Evolutionary conservation across 2,113 vertebrate species (phyloP).

Genomic region (Esox niger): DNA sequence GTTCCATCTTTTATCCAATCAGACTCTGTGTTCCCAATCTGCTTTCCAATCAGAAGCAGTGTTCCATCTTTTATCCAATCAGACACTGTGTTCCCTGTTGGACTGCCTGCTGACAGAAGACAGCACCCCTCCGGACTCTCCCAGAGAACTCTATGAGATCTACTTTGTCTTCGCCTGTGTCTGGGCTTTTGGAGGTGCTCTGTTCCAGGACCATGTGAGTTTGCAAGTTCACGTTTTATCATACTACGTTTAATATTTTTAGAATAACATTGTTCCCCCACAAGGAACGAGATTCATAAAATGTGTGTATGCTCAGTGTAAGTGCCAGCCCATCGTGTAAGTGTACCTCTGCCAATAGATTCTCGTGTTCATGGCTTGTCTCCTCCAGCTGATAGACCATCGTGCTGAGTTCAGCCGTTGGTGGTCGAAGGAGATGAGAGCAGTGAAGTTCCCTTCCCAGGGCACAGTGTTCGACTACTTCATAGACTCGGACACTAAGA

Average conservation of each 20-base stretch:
- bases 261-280: too few species aligned
- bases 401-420: conserved; percentile 81
- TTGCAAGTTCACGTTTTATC: too few species aligned
- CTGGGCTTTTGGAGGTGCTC: conserved; percentile 79
- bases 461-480: conserved; percentile 86
- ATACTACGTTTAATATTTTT: too few species aligned
- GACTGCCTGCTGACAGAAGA: conserved; percentile 77
- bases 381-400: conserved; percentile 76
- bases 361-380: too few species aligned
- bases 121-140: conserved; percentile 80
- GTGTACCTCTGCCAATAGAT: background rate
- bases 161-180: conserved; percentile 81
- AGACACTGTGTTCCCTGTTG: conserved; percentile 77
- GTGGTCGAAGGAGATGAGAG: conserved; percentile 81
- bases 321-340: background rate
- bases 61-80: conserved; percentile 24
- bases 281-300: too few species aligned
- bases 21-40: too few species aligned
- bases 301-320: background rate
- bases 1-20: too few species aligned
- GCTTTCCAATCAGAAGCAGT: background rate
- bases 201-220: conserved; percentile 82
- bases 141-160: conserved; percentile 76
- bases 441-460: conserved; percentile 76
- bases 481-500: conserved; percentile 76